A percentile compares a stretch with the other conserved stretches of the same genome.
These are phyloP conservation scores for Anguilla obscura DNA, from an alignment of 2,797 vertebrate species.

Conservation along the genomic window DNA sequence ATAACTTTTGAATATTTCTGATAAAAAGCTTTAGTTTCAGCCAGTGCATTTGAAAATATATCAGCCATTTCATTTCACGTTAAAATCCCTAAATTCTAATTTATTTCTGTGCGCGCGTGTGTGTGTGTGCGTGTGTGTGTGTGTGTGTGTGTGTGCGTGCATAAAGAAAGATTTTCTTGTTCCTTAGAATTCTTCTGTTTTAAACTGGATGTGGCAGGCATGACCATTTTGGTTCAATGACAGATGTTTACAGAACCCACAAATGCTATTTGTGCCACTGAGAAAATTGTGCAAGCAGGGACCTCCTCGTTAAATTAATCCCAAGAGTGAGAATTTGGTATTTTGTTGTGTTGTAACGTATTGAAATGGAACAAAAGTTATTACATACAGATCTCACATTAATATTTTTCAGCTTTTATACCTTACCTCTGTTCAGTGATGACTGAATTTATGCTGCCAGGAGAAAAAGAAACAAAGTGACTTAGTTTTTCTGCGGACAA, in stretches of 20 bases:
- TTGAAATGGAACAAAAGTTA: neutral
- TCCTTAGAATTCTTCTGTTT: neutral
- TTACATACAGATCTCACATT: neutral
- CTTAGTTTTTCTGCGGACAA: no score
- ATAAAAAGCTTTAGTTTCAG: slow-evolving; percentile 31
- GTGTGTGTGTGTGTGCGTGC: neutral
- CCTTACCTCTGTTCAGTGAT: neutral
- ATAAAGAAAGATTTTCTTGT: neutral
- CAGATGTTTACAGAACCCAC: neutral
- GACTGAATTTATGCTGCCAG: neutral
- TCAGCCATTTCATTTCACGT: neutral
- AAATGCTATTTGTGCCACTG: neutral
- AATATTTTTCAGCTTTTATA: no score
- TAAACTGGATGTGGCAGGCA: neutral
- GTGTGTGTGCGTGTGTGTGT: neutral
- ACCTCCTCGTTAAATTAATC: neutral
- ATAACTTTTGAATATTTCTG: slow-evolving; percentile 21
- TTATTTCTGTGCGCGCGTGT: neutral
- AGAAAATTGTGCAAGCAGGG: neutral
- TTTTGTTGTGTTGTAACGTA: neutral
- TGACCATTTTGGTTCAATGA: neutral
- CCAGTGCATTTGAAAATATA: neutral
- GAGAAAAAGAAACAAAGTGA: no score
- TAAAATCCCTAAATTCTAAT: neutral
- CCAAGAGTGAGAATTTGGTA: neutral